These are phyloP conservation scores for Montipora sp. DNA, from an alignment of 64 coral and sea anemone genomes.

Conservation along the genomic window DNA sequence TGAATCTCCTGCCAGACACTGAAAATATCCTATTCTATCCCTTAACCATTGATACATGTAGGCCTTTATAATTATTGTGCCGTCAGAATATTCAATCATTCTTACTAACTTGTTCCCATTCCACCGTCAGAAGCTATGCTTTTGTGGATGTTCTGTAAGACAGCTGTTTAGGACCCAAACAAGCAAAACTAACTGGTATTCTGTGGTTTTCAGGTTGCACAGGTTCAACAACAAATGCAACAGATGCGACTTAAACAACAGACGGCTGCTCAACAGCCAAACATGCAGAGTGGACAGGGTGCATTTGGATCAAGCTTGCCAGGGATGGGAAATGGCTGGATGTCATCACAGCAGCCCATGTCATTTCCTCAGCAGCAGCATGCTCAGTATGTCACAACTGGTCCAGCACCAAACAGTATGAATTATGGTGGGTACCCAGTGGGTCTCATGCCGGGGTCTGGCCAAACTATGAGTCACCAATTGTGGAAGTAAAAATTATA, in stretches of 20 bases:
- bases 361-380: slow-evolving; percentile 65
- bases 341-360: slow-evolving; percentile 55
- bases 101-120: too few species aligned
- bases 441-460: slow-evolving; percentile 24
- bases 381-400: slow-evolving; percentile 61
- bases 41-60: too few species aligned
- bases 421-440: slow-evolving; percentile 18
- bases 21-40: too few species aligned
- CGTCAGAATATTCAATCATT: too few species aligned
- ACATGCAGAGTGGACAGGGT: slow-evolving; percentile 6
- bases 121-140: too few species aligned
- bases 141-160: too few species aligned
- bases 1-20: too few species aligned
- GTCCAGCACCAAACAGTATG: slow-evolving; percentile 30
- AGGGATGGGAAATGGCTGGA: slow-evolving; percentile 23
- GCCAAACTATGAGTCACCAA: slow-evolving; percentile 64
- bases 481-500: slow-evolving; percentile 56
- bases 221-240: slow-evolving; percentile 75
- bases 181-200: neutral
- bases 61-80: too few species aligned
- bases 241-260: slow-evolving; percentile 60
- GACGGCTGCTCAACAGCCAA: neutral
- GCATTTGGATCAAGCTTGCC: slow-evolving; percentile 6
- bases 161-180: neutral
- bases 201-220: slow-evolving; percentile 32